A percentile compares a stretch with the other conserved stretches of the same genome.
Evolutionary conservation across 1,140 invertebrate species (phyloP).

Genomic region (Andrena cerasifolii): DNA sequence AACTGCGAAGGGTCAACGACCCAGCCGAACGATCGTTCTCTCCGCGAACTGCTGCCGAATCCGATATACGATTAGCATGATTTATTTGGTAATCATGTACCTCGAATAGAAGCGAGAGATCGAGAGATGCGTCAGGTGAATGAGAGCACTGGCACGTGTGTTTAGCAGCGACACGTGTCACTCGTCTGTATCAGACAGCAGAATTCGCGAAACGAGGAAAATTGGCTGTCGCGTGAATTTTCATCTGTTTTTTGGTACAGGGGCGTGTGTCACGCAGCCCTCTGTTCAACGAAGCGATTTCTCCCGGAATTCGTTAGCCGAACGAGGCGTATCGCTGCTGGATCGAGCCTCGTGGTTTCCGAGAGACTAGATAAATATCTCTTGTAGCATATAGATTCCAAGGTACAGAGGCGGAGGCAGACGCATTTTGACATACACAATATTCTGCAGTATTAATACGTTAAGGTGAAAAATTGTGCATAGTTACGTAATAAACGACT

Average conservation of each 20-base stretch:
- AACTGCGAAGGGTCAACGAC: constrained; percentile 25
- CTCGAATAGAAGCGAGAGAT: constrained; percentile 8
- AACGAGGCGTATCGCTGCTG: not conserved
- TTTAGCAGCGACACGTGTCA: not conserved
- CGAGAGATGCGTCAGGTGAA: not conserved
- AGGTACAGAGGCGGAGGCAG: constrained; percentile 15
- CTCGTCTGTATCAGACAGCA: not conserved
- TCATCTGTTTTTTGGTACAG: not conserved
- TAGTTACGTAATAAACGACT: constrained; percentile 59
- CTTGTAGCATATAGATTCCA: constrained; percentile 61
- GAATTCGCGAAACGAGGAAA: not conserved
- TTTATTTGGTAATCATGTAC: constrained; percentile 39
- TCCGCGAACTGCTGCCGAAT: constrained; percentile 2
- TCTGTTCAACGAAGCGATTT: not conserved
- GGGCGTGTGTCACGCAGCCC: not conserved
- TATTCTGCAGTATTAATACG: constrained; percentile 81
- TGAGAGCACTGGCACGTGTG: not conserved
- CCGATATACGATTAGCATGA: constrained; percentile 34
- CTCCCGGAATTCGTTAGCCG: constrained; percentile 21
- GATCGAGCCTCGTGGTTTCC: constrained; percentile 26
- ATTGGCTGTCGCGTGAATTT: not conserved
- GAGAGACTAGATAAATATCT: constrained; percentile 62
- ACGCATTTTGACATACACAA: constrained; percentile 68
- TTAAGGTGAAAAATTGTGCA: constrained; percentile 74
- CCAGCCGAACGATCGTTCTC: not conserved